Evolutionary conservation across 2,888 invertebrate species (phyloP).

Genomic region (Crepidodera aurea): DNA sequence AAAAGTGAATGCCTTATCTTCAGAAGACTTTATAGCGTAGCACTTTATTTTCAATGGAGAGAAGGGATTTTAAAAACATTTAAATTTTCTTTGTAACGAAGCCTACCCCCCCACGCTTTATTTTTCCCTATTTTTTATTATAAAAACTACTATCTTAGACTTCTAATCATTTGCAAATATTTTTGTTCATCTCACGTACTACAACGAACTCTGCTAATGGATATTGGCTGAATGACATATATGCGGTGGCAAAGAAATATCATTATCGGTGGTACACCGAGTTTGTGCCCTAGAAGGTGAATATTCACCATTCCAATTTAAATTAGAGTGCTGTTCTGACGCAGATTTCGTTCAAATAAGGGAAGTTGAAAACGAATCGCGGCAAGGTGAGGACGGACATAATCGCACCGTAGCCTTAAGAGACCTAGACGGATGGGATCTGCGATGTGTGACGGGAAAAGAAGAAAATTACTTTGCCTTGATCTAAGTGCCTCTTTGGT

Average conservation of each 20-base stretch:
- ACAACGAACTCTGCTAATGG: constrained; percentile 43
- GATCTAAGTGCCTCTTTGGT: background rate
- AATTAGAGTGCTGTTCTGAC: constrained; percentile 42
- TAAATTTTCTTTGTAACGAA: too few relatives aligned
- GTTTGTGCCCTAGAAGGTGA: constrained; percentile 46
- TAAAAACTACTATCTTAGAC: too few relatives aligned
- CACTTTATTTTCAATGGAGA: too few relatives aligned
- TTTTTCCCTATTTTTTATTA: too few relatives aligned
- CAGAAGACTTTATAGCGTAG: too few relatives aligned
- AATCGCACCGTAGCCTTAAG: constrained; percentile 6
- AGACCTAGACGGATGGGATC: constrained; percentile 2
- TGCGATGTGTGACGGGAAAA: constrained; percentile 4
- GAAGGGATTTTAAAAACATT: too few relatives aligned
- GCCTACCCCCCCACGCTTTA: too few relatives aligned
- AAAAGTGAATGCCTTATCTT: too few relatives aligned
- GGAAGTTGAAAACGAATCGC: constrained; percentile 34
- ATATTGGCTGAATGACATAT: constrained; percentile 53
- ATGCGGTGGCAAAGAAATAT: constrained; percentile 48
- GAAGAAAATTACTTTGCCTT: background rate
- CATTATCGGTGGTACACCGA: constrained; percentile 43
- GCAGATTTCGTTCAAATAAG: constrained; percentile 30
- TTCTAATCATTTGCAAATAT: too few relatives aligned
- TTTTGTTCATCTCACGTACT: background rate
- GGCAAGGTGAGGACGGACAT: constrained; percentile 15
- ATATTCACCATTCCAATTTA: constrained; percentile 48